Evolutionary conservation across 2,888 invertebrate species (phyloP), one percentile per base, ranked within the genome.

Genomic region (Athrips mouffetella): DNA sequence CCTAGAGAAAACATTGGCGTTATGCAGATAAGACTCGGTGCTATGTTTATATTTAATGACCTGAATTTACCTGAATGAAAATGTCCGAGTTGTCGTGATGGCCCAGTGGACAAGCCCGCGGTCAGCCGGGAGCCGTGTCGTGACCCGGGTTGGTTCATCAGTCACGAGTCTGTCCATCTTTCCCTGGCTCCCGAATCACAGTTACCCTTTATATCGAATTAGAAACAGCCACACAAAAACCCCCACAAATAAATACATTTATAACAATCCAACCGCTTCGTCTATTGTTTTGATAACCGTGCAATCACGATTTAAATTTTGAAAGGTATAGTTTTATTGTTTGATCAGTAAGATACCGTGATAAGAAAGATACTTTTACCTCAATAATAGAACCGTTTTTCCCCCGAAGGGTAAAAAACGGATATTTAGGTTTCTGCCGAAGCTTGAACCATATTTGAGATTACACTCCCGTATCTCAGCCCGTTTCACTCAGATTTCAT

Each of bases 101-200:
- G n/a, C n/a, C 25, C 60, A 75, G 57, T 70, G 80, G 73, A 55
- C 68, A 65, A 50, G 18, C 30, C 33, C 60, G 54, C 69, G 66
- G 57, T 45, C 63, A 62, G 58, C 67, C 73, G 61, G 63, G 60
- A 63, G 70, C 65, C 27, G 45, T 45, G 67, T 80, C 87, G 87
- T 87, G 87, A 85, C 81, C 80, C 65, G 70, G 54, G 57, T 64
- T 67, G 68, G 67, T 66, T 63, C 70, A 62, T 60, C 69, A 67
- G 69, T 70, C 80, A 73, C 77, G 74, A 71, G 65, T 60, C 69
- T 63, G 62, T 54, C 52, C 63, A 52, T 63, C 64, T 63, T 50
- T 57, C 50, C 62, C 48, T 50, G 61, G 65, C 60, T 73, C 61
- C 57, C 82, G 71, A 81, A 82, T 80, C 78, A 69, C 67, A 65